Conservation (phyloP, 1,140 invertebrate genomes). For the Spodoptera frugiperda region DNA sequence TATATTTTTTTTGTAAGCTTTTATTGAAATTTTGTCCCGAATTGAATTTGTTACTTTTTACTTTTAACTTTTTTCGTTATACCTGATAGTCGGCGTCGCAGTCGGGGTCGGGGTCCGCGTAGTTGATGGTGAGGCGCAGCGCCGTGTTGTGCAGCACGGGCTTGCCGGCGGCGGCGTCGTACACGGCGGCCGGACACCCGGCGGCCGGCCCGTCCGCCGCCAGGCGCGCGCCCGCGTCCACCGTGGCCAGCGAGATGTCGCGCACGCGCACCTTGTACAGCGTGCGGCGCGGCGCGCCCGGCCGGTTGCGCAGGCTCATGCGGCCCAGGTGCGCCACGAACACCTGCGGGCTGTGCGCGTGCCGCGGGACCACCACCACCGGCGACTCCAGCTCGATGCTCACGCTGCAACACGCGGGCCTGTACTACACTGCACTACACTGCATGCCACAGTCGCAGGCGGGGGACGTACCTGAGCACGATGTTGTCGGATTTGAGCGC, state of each 20-base stretch:
- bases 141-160: constrained; percentile 94
- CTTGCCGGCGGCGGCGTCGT: constrained; percentile 89
- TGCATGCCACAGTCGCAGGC: no score
- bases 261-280: constrained; percentile 89
- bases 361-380: constrained; percentile 94
- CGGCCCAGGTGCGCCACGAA: constrained; percentile 97
- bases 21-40: no score
- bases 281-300: constrained; percentile 74
- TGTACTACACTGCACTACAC: no score
- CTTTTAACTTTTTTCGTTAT: no score
- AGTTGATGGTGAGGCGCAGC: constrained; percentile 88
- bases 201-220: constrained; percentile 65
- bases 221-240: constrained; percentile 71
- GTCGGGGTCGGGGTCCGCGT: constrained; percentile 54
- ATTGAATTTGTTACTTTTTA: no score
- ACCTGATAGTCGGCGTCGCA: constrained; percentile 45
- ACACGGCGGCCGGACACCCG: constrained; percentile 86
- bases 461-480: constrained; percentile 69
- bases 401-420: constrained; percentile 78
- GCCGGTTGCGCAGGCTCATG: constrained; percentile 90
- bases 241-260: constrained; percentile 95
- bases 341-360: constrained; percentile 92
- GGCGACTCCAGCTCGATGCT: constrained; percentile 95
- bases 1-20: no score
- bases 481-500: constrained; percentile 71